A percentile compares a stretch with the other conserved stretches of the same genome.
phyloP scores from a whole-genome alignment of 2,113 vertebrate genomes.

The Oryzias melastigma region DNA sequence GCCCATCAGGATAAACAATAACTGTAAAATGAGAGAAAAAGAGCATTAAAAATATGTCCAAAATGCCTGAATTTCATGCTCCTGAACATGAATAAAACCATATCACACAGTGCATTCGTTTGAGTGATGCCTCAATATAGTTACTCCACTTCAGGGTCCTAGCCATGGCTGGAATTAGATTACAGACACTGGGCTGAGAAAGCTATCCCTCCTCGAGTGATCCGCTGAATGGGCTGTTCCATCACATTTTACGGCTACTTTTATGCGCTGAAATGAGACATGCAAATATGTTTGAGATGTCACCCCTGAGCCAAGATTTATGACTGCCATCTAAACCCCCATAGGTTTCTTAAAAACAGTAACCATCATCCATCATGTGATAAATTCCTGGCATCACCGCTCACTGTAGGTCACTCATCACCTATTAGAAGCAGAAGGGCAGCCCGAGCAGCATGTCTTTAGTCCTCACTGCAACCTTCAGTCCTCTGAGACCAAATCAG shows the following conservation, averaged over 20 bases:
- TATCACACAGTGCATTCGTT: not conserved
- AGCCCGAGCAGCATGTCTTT: conserved; percentile 21
- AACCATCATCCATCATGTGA: conserved; percentile 62
- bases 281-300: conserved; percentile 67
- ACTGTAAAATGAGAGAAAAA: not conserved
- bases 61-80: too few species aligned
- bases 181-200: conserved; percentile 46
- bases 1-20: too few species aligned
- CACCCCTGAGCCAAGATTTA: conserved; percentile 70
- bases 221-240: conserved; percentile 45
- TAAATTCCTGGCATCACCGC: conserved; percentile 58
- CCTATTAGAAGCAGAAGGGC: conserved; percentile 56
- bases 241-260: conserved; percentile 62
- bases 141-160: conserved; percentile 26
- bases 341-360: conserved; percentile 59
- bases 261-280: conserved; percentile 44
- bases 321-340: conserved; percentile 45
- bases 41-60: too few species aligned
- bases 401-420: conserved; percentile 51
- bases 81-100: conserved; percentile 1
- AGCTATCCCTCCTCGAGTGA: conserved; percentile 35
- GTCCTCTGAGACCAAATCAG: conserved; percentile 25
- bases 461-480: not conserved
- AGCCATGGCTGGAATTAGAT: conserved; percentile 39
- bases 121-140: conserved; percentile 41